Evolutionary conservation across 2,888 invertebrate species (phyloP), one percentile per base, ranked within the genome.

Genomic region (Plemyria rubiginata): DNA sequence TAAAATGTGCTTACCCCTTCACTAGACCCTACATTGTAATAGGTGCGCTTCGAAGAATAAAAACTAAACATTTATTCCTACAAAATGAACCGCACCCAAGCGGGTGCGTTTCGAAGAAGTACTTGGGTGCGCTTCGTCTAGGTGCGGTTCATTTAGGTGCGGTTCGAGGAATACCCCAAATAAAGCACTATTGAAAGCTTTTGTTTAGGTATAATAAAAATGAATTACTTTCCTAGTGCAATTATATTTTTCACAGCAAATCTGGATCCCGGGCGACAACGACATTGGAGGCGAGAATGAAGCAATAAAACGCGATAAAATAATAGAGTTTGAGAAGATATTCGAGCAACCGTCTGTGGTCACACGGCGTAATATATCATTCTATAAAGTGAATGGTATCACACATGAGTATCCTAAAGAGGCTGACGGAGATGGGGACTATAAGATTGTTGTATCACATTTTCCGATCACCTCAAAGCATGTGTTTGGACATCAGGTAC

Each of bases 231-330:
- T 22, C 22, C 3, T 22, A 22, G 1, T 3, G 2, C 22, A 22
- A 22, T 22, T 22, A 32, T 32, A 45, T 49, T 8, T 29, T 9
- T 43, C 36, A 11, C 86, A 96, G 96, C 94, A 94, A 87, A 93
- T 99, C 56, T 98, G 96, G 94, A 86, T 99, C 67, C 97, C 99
- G 16, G 99, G 99, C 5, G 99, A 99, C 84, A 99, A 99, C 87
- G 99, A 99, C 81, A 97, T 99, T 62, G 99, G 99, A 7, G 99
- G 99, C 12, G 99, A 99, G 88, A 95, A 94, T 65, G 96, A 96
- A 75, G 94, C 94, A 43, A 94, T 97, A 46, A 95, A 94, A 22
- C 86, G 90, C 50, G 85, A 94, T n/a, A 97, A 97, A 88, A 82
- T 96, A 6, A 85, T 92, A 13, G 94, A 96, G 75, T 98, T 97